phyloP scores from a whole-genome alignment of 2,113 vertebrate species.

The Chaetodon auriga region DNA sequence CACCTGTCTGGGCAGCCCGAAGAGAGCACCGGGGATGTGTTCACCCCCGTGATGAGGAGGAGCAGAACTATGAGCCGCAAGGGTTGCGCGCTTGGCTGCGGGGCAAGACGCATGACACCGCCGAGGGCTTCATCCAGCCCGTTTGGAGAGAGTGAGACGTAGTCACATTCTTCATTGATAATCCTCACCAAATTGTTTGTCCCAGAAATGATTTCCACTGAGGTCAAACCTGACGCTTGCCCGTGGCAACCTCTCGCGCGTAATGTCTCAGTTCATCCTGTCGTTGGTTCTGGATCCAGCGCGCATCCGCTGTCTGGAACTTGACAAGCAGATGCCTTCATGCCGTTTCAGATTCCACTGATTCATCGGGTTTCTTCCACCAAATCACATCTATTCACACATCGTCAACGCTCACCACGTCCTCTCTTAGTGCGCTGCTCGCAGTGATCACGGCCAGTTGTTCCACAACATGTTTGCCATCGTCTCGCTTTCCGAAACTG shows the following conservation, averaged over 20 bases:
- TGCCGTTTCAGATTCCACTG: constrained; percentile 20
- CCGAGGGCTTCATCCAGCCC: constrained; percentile 82
- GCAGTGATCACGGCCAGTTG: constrained; percentile 38
- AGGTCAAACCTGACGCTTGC: constrained; percentile 56
- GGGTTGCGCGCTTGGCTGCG: constrained; percentile 78
- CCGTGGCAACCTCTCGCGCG: constrained; percentile 61
- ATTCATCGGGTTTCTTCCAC: constrained; percentile 25
- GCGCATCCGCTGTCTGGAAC: constrained; percentile 48
- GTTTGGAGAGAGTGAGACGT: constrained; percentile 67
- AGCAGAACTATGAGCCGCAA: constrained; percentile 75
- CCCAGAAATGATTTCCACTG: constrained; percentile 46
- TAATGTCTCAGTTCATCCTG: constrained; percentile 72
- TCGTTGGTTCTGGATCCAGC: constrained; percentile 43
- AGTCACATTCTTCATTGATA: constrained; percentile 81
- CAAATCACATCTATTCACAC: constrained; percentile 13
- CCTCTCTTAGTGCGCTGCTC: constrained; percentile 3
- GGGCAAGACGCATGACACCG: constrained; percentile 84
- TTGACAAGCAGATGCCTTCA: constrained; percentile 23
- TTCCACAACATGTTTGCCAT: constrained; percentile 55
- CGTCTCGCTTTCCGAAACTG: constrained; percentile 59
- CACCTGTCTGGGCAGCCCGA: constrained; percentile 86
- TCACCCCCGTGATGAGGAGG: constrained; percentile 60
- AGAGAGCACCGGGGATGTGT: constrained; percentile 71
- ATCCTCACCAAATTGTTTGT: constrained; percentile 45
- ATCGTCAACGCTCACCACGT: neutral